Conservation (phyloP, 2,113 vertebrate species). For the Leptobrachium ailaonicum region DNA sequence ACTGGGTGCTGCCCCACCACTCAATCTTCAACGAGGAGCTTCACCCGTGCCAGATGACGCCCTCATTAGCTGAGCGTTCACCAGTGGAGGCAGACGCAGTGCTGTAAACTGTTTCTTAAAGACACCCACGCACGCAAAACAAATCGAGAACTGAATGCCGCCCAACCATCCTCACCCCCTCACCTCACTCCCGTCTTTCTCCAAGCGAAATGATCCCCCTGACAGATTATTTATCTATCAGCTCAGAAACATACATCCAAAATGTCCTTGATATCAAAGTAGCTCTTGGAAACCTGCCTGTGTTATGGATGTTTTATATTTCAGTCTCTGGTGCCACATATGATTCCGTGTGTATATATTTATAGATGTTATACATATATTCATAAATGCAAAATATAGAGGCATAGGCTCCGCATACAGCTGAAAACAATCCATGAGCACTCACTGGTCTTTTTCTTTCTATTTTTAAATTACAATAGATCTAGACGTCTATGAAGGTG, state of each 20-base stretch:
- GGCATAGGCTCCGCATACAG: too few relatives aligned
- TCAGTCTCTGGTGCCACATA: background rate
- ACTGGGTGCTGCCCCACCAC: conserved; percentile 19
- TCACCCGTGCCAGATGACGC: conserved; percentile 18
- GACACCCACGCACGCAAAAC: background rate
- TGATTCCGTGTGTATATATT: too few relatives aligned
- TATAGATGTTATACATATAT: too few relatives aligned
- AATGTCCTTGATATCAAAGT: background rate
- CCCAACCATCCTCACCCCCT: background rate
- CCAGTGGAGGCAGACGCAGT: background rate
- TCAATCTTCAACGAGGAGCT: conserved; percentile 10
- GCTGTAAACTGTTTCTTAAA: conserved; percentile 5
- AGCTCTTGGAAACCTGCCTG: background rate
- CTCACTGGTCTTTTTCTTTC: too few relatives aligned
- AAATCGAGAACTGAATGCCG: background rate
- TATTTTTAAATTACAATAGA: too few relatives aligned
- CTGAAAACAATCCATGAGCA: too few relatives aligned
- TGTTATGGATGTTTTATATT: background rate
- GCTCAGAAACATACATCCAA: background rate
- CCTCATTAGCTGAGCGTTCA: background rate
- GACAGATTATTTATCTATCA: background rate
- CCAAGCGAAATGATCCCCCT: background rate
- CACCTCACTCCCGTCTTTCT: background rate
- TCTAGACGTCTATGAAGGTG: too few relatives aligned
- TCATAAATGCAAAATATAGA: too few relatives aligned